These are phyloP conservation scores for Hystrix cristata DNA, from an alignment of 2,113 vertebrate species.

Conservation along the genomic window DNA sequence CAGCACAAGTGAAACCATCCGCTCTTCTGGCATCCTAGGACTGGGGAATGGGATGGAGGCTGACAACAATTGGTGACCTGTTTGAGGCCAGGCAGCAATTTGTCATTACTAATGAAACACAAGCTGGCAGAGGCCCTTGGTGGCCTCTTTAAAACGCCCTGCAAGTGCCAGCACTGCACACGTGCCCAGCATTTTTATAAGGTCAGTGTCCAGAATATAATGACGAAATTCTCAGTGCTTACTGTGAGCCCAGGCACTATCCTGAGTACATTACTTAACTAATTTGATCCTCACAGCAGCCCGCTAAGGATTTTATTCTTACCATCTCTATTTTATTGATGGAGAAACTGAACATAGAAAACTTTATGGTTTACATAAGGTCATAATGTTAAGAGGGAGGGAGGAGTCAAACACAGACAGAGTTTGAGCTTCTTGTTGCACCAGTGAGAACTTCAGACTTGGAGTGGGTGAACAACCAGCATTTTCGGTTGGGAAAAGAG, in stretches of 20 bases:
- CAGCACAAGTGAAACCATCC: background rate
- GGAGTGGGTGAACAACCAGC: background rate
- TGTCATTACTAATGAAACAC: slow-evolving; percentile 55
- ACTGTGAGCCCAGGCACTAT: background rate
- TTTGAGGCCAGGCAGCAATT: slow-evolving; percentile 47
- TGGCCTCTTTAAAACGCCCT: slow-evolving; percentile 29
- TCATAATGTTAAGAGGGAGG: background rate
- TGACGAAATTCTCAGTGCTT: background rate
- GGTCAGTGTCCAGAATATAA: background rate
- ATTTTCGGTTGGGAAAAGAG: background rate
- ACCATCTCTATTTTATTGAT: background rate
- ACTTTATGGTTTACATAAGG: background rate
- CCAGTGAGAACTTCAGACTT: background rate
- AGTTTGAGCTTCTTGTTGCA: background rate
- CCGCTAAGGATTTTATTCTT: background rate
- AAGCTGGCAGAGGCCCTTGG: slow-evolving; percentile 46
- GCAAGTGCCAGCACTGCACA: background rate
- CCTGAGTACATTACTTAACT: background rate
- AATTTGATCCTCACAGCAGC: background rate
- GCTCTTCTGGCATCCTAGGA: background rate
- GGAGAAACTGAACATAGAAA: background rate
- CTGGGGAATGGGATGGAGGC: background rate
- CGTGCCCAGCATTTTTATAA: slow-evolving; percentile 9
- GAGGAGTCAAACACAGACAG: background rate
- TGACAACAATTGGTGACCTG: slow-evolving; percentile 39